These are phyloP conservation scores for Metellina segmentata DNA, from an alignment of 2,888 invertebrate genomes.

Conservation along the genomic window DNA sequence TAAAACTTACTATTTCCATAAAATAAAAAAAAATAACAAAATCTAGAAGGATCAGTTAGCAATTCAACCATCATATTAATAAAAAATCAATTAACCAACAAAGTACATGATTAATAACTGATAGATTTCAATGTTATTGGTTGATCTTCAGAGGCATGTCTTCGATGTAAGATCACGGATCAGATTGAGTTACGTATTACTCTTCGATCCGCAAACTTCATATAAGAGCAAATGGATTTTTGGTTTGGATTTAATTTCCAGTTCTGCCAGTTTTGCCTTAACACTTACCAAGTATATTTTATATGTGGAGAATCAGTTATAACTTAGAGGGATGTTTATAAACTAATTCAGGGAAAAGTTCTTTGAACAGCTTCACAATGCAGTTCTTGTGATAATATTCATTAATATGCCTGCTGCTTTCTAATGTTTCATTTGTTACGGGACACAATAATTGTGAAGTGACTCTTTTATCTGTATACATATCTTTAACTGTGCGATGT, in stretches of 20 bases:
- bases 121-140: no score
- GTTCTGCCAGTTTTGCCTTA: neutral
- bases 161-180: no score
- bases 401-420: slow-evolving; percentile 73
- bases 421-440: slow-evolving; percentile 73
- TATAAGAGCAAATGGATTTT: neutral
- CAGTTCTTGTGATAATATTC: slow-evolving; percentile 73
- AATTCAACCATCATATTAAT: no score
- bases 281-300: neutral
- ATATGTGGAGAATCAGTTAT: neutral
- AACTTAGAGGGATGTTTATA: neutral
- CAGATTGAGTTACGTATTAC: no score
- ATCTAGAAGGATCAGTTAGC: no score
- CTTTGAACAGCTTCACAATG: slow-evolving; percentile 71
- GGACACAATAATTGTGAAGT: slow-evolving; percentile 75
- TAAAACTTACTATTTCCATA: no score
- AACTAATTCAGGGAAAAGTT: neutral
- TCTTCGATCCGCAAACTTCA: no score
- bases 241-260: neutral
- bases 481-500: slow-evolving; percentile 75
- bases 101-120: no score
- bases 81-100: no score
- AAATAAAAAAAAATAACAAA: no score
- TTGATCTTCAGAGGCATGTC: no score
- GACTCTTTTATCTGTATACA: slow-evolving; percentile 76